Evolutionary conservation across 2,888 invertebrate species (phyloP).

Genomic region (Erannis defoliaria): DNA sequence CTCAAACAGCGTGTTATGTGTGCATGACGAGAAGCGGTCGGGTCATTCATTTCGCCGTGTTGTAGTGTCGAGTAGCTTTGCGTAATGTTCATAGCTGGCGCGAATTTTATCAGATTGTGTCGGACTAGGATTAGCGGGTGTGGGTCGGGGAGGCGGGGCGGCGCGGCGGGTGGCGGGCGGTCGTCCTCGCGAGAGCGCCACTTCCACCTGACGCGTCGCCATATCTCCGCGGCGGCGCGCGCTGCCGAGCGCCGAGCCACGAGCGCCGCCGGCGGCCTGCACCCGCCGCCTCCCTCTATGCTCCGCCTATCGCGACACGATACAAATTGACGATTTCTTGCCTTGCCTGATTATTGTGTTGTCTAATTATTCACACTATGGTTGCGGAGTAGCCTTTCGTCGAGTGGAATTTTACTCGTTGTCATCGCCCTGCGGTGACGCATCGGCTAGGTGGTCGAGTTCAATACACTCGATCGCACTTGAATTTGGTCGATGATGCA

Average conservation of each 20-base stretch:
- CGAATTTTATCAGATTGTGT: conserved; percentile 86
- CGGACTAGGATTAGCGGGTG: conserved; percentile 82
- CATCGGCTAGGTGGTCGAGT: conserved; percentile 77
- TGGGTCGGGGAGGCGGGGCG: conserved; percentile 62
- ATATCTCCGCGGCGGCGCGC: conserved; percentile 81
- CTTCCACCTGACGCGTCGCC: conserved; percentile 86
- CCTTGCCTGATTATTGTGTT: conserved; percentile 84
- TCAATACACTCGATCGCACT: conserved; percentile 71
- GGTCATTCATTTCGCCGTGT: conserved; percentile 82
- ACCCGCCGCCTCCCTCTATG: conserved; percentile 70
- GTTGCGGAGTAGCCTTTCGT: conserved; percentile 75
- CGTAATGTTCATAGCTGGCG: conserved; percentile 86
- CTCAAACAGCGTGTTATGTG: conserved; percentile 68
- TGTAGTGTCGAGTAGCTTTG: conserved; percentile 81
- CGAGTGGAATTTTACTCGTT: conserved; percentile 76
- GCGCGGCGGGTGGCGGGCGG: conserved; percentile 67
- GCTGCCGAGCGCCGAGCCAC: conserved; percentile 62
- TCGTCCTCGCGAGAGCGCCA: conserved; percentile 77
- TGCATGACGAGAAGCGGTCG: conserved; percentile 66
- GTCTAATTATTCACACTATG: conserved; percentile 83
- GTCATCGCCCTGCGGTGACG: conserved; percentile 70
- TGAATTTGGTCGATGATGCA: conserved; percentile 27
- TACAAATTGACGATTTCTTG: conserved; percentile 85
- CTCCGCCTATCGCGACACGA: conserved; percentile 81
- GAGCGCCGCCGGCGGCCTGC: conserved; percentile 62